Conservation (phyloP, 2,113 vertebrate species). For the Sinocyclocheilus anshuiensis region DNA sequence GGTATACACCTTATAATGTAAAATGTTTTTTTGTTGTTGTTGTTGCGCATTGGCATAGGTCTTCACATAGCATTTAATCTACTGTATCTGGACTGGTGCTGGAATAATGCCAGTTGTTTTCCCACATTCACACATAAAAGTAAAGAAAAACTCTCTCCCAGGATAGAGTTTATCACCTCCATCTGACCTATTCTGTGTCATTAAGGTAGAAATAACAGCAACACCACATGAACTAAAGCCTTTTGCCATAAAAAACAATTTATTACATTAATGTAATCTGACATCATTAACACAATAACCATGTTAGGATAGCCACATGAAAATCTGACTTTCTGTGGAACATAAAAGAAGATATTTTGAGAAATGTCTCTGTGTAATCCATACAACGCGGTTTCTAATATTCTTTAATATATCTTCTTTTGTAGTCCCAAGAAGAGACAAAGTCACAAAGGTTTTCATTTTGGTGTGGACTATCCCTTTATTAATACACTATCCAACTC, state of each 20-base stretch:
- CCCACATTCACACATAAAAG: not conserved
- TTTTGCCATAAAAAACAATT: not conserved
- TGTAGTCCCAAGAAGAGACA: not conserved
- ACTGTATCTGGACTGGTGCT: not conserved
- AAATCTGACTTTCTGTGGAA: not conserved
- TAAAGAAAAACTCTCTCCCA: not conserved
- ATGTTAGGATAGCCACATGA: not conserved
- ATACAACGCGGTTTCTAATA: not conserved
- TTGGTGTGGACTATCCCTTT: not conserved
- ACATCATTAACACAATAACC: not conserved
- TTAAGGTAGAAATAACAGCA: constrained; percentile 9
- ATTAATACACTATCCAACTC: not conserved
- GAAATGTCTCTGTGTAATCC: not conserved
- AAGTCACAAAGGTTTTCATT: not conserved
- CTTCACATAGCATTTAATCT: not conserved
- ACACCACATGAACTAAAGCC: not conserved
- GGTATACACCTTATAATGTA: not conserved
- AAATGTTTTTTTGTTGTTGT: not conserved
- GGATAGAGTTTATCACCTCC: not conserved
- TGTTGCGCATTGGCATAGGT: not conserved
- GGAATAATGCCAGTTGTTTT: constrained; percentile 4
- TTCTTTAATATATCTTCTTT: not conserved
- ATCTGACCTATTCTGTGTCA: not conserved
- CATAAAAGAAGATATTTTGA: not conserved
- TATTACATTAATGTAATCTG: not conserved